phyloP scores from a whole-genome alignment of 1,140 invertebrate genomes.

The Formica exsecta region DNA sequence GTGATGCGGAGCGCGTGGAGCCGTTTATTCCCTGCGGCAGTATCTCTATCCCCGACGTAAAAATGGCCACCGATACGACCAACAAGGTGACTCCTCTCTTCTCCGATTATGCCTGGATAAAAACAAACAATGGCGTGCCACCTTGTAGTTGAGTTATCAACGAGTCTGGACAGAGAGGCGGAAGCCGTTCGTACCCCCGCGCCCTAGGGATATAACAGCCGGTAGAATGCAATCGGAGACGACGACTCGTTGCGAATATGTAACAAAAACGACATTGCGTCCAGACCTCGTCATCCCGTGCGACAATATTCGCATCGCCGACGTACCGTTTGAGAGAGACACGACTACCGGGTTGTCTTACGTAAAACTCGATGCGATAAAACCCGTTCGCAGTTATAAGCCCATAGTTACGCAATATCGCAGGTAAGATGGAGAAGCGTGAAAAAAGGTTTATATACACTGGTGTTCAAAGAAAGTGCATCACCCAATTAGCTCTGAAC shows the following conservation, averaged over 20 bases:
- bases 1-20: conserved; percentile 43
- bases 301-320: conserved; percentile 82
- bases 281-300: conserved; percentile 81
- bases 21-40: conserved; percentile 77
- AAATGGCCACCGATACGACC: conserved; percentile 82
- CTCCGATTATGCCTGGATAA: neutral
- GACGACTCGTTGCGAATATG: conserved; percentile 90
- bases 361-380: conserved; percentile 70
- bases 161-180: conserved; percentile 77
- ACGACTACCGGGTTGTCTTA: conserved; percentile 81
- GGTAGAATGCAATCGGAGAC: conserved; percentile 91
- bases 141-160: conserved; percentile 80
- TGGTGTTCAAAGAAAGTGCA: no score
- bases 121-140: neutral
- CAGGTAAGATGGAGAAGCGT: conserved; percentile 68
- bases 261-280: conserved; percentile 87
- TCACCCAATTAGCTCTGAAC: no score
- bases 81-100: conserved; percentile 77
- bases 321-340: conserved; percentile 80
- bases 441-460: neutral
- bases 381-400: conserved; percentile 76
- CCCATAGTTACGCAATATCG: conserved; percentile 74
- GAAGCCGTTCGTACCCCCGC: conserved; percentile 76
- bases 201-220: conserved; percentile 81
- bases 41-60: conserved; percentile 77